Conservation (phyloP, 2,888 invertebrate genomes). For the Lottia scabra region DNA sequence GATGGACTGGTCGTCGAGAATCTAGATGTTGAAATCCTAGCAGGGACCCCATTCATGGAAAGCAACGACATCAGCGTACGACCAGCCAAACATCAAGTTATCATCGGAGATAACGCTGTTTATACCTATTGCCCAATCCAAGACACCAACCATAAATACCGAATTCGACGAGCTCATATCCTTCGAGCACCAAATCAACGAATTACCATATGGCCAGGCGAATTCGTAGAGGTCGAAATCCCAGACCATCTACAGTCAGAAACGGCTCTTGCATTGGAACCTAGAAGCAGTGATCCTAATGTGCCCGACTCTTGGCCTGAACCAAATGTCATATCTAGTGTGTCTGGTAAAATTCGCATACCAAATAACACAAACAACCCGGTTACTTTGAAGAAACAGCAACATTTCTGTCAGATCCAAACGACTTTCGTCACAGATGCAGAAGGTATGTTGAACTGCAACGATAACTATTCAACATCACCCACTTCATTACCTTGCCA, state of each 20-base stretch:
- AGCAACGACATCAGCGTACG: constrained; percentile 29
- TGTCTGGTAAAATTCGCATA: not conserved
- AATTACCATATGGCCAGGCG: constrained; percentile 20
- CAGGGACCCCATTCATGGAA: constrained; percentile 31
- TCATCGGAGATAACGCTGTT: constrained; percentile 17
- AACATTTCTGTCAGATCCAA: not conserved
- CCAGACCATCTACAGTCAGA: not conserved
- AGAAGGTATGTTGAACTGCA: too few relatives aligned
- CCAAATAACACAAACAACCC: not conserved
- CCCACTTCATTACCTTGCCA: too few relatives aligned
- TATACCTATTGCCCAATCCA: constrained; percentile 6
- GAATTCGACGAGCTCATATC: constrained; percentile 10
- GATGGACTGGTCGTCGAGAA: constrained; percentile 32
- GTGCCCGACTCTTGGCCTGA: not conserved
- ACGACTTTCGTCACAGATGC: not conserved
- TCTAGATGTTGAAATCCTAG: constrained; percentile 26
- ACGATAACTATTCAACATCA: too few relatives aligned
- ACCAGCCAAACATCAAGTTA: constrained; percentile 24
- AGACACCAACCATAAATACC: not conserved
- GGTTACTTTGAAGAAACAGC: not conserved
- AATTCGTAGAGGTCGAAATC: constrained; percentile 10
- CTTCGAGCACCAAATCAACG: constrained; percentile 1
- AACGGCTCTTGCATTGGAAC: not conserved
- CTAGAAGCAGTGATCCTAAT: not conserved
- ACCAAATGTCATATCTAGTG: too few relatives aligned